Conservation (phyloP, 1,140 invertebrate species). For the Drosophila ironensis region DNA sequence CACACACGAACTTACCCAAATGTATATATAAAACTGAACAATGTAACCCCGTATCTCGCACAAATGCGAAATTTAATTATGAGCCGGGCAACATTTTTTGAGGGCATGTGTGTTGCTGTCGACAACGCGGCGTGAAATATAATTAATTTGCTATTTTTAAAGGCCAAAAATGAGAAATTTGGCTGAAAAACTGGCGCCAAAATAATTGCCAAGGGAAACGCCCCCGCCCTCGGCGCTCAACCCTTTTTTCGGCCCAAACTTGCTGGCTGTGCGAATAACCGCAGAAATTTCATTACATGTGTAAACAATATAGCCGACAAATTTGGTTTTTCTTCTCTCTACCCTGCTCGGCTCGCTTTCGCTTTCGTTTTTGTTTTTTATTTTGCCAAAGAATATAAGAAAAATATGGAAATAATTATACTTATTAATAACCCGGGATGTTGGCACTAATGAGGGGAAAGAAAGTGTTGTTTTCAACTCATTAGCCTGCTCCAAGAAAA, state of each 20-base stretch:
- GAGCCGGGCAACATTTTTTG: slow-evolving; percentile 22
- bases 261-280: slow-evolving; percentile 41
- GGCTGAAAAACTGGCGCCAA: slow-evolving; percentile 38
- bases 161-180: slow-evolving; percentile 46
- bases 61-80: slow-evolving; percentile 64
- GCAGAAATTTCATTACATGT: slow-evolving; percentile 70
- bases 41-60: slow-evolving; percentile 1
- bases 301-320: slow-evolving; percentile 56
- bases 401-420: slow-evolving; percentile 19
- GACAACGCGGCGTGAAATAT: slow-evolving; percentile 35
- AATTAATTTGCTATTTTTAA: slow-evolving; percentile 65
- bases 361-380: neutral
- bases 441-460: slow-evolving; percentile 8
- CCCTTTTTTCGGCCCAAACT: neutral
- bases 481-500: neutral
- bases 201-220: slow-evolving; percentile 35
- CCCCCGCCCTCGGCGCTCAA: too few species aligned
- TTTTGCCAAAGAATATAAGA: slow-evolving; percentile 8
- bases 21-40: neutral
- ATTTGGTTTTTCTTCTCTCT: slow-evolving; percentile 27
- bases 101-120: slow-evolving; percentile 6
- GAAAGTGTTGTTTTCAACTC: neutral
- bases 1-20: slow-evolving; percentile 1
- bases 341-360: too few species aligned
- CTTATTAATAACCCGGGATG: slow-evolving; percentile 15